Percentiles rank a stretch among this genome's conserved stretches.
Conservation (phyloP, 2,888 invertebrate species). For the Amblyjoppa fuscipennis region DNA sequence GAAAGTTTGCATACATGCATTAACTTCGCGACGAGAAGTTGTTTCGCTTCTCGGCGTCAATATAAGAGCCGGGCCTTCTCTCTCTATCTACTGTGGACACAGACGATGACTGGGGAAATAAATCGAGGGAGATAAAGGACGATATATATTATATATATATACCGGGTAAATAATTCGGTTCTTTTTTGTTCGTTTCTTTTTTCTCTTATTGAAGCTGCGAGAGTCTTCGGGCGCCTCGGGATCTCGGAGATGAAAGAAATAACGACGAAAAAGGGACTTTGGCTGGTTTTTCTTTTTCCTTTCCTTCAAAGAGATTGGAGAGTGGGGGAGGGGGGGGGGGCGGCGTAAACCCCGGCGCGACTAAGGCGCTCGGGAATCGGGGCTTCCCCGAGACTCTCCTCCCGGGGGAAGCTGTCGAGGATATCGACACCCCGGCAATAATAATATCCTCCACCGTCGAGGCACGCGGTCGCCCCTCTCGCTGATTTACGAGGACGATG, state of each 20-base stretch:
- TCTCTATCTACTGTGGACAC: slow-evolving; percentile 19
- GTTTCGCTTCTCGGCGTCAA: neutral
- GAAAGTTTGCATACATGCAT: slow-evolving; percentile 26
- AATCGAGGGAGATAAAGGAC: slow-evolving; percentile 5
- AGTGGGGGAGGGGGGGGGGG: neutral
- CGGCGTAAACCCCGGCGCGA: slow-evolving; percentile 41
- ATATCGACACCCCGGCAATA: slow-evolving; percentile 69
- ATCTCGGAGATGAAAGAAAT: slow-evolving; percentile 8
- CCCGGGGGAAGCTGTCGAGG: slow-evolving; percentile 47
- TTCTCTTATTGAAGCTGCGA: neutral
- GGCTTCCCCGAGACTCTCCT: slow-evolving; percentile 42
- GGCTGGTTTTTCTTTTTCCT: slow-evolving; percentile 17
- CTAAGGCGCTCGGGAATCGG: slow-evolving; percentile 54
- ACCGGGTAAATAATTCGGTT: neutral
- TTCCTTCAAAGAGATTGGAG: neutral
- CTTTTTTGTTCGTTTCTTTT: neutral
- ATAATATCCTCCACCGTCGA: slow-evolving; percentile 61
- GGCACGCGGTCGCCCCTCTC: slow-evolving; percentile 17
- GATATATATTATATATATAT: neutral
- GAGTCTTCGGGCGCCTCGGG: neutral
- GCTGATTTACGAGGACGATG: slow-evolving; percentile 60
- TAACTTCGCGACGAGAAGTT: slow-evolving; percentile 20
- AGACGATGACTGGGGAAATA: slow-evolving; percentile 5
- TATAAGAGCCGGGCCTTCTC: neutral
- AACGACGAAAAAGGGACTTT: slow-evolving; percentile 37